Base-by-base conservation (phyloP, 2,113 vertebrate species). In the Anoplopoma fimbria region DNA sequence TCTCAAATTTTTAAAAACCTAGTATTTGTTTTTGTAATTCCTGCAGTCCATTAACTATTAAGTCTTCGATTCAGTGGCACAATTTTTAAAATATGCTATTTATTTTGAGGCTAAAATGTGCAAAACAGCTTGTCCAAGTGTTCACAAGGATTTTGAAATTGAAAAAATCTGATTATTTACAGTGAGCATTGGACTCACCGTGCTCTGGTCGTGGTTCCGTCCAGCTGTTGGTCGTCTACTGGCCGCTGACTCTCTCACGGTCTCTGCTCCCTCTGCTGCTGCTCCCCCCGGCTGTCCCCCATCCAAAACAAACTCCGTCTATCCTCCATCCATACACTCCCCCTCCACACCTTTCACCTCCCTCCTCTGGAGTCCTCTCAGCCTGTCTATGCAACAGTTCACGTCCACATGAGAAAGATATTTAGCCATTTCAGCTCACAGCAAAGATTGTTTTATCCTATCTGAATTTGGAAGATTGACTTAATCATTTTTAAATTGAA, bases 271-370 rank as follows among this genome's bases (percentile, higher is more conserved):
- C 64, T 85, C 51, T 79, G 67, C 75, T 27, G 51, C 51, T 62
- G 73, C 84, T 81, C 45, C 76, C 83, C 87, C 81, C n/a, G 36
- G 69, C 62, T 70, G 81, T 76, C 75, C 86, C 80, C 79, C 85
- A 72, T 81, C 81, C 84, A 92, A 91, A 94, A 90, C 86, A 85
- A 93, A 93, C 91, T 91, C 74, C 9, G 68, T 69, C 83, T 57
- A 91, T 89, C 85, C 83, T 77, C 65, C 82, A 91, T 87, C 82
- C 83, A 83, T 62, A 65, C 53, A 51, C 74, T 33, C 80, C 68
- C 23, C 31, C 47, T 2, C 29, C 31, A 51, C 86, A 77, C 62
- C 83, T 57, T 71, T 49, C 69, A 75, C 61, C 71, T 73, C 61
- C 31, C 55, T 0, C 45, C 74, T 51, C 76, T 40, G 10, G 38